A percentile compares a stretch with the other conserved stretches of the same genome.
phyloP scores from a whole-genome alignment of 2,797 vertebrate genomes.

The Avahi laniger region DNA sequence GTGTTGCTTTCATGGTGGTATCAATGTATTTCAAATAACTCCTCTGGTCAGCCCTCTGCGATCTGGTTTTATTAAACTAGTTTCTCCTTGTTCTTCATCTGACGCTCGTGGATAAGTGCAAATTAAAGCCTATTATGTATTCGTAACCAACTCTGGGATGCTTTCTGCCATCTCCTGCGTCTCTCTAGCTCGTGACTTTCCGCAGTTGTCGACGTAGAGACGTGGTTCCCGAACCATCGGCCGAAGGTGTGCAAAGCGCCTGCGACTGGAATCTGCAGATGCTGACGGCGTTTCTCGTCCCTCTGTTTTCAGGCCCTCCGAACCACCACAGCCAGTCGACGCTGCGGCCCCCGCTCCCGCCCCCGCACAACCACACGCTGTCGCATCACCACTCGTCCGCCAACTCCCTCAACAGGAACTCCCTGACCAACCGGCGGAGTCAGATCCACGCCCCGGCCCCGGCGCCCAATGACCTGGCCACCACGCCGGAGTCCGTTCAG shows the following conservation, averaged over 20 bases:
- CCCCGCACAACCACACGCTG: constrained; percentile 96
- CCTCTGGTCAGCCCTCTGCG: constrained; percentile 49
- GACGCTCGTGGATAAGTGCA: constrained; percentile 39
- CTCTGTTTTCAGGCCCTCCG: constrained; percentile 89
- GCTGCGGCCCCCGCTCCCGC: constrained; percentile 94
- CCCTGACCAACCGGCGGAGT: constrained; percentile 94
- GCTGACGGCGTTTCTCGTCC: constrained; percentile 35
- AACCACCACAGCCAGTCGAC: constrained; percentile 98
- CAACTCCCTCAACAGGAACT: constrained; percentile 99
- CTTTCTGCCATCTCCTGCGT: background rate
- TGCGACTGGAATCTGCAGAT: accelerated
- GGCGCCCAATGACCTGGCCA: constrained; percentile 93
- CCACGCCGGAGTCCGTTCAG: constrained; percentile 96
- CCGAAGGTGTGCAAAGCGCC: background rate
- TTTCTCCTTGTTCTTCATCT: constrained; percentile 68
- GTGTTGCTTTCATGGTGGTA: background rate
- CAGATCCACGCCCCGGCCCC: constrained; percentile 93
- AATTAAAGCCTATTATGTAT: constrained; percentile 12
- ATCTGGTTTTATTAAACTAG: constrained; percentile 52
- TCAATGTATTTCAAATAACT: constrained; percentile 47
- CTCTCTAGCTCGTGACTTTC: background rate
- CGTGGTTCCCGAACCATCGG: background rate
- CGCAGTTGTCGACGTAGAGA: accelerated
- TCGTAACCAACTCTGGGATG: background rate
- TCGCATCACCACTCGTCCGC: constrained; percentile 96